A percentile compares a stretch with the other conserved stretches of the same genome.
Conservation (phyloP, 2,888 invertebrate genomes). For the Coelogynopora nodosa region DNA sequence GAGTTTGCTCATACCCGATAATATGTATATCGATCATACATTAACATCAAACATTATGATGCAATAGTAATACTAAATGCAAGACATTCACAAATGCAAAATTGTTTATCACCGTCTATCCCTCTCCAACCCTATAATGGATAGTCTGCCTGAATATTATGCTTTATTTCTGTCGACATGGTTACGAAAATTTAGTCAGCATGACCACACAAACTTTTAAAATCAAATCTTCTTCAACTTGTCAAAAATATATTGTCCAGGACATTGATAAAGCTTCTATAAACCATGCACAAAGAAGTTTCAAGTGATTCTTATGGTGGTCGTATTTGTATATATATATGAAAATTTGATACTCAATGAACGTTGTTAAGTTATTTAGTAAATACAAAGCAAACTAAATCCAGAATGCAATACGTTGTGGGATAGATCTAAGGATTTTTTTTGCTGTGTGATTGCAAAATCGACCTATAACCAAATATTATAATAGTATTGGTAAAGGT, state of each 20-base stretch:
- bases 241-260: background rate
- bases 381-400: slow-evolving; percentile 6
- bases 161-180: slow-evolving; percentile 20
- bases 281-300: slow-evolving; percentile 21
- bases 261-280: slow-evolving; percentile 2
- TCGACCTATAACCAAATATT: no score
- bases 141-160: background rate
- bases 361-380: background rate
- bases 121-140: background rate
- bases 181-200: slow-evolving; percentile 8
- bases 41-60: no score
- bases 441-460: slow-evolving; percentile 8
- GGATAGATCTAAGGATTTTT: background rate
- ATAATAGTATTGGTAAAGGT: slow-evolving; percentile 17
- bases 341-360: background rate
- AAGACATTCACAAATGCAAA: no score
- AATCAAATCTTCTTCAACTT: background rate
- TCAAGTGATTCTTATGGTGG: background rate
- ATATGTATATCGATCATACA: no score
- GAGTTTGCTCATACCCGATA: no score
- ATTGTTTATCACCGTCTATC: no score
- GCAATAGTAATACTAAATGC: no score
- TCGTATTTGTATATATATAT: background rate
- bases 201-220: background rate
- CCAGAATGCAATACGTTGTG: slow-evolving; percentile 6